Evolutionary conservation across 2,888 invertebrate genomes (phyloP).

Genomic region (Latrodectus elegans): DNA sequence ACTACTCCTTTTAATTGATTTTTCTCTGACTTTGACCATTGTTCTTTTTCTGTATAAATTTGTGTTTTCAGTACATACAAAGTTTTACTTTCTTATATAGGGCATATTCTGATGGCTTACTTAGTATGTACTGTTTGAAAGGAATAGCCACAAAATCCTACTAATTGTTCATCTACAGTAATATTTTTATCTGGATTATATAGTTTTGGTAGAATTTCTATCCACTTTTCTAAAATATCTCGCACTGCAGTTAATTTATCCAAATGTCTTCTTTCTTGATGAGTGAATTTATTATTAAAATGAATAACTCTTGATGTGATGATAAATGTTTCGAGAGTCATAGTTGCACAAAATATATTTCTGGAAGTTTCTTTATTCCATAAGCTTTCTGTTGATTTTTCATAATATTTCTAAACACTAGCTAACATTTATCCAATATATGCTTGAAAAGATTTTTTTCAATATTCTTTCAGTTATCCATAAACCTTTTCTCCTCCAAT

Average conservation of each 20-base stretch:
- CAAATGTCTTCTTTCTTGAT: not conserved
- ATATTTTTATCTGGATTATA: too few species aligned
- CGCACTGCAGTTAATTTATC: not conserved
- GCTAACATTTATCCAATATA: constrained; percentile 30
- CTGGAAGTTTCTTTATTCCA: not conserved
- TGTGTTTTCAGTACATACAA: too few species aligned
- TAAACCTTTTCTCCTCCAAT: not conserved
- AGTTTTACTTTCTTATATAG: too few species aligned
- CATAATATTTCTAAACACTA: constrained; percentile 4
- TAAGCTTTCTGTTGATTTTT: not conserved
- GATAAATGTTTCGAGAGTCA: not conserved
- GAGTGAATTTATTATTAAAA: too few species aligned
- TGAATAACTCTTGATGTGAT: not conserved
- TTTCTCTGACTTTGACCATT: too few species aligned
- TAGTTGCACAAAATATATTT: constrained; percentile 11
- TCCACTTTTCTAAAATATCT: not conserved
- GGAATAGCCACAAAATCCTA: too few species aligned
- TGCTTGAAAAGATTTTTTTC: constrained; percentile 17
- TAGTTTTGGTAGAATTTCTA: too few species aligned
- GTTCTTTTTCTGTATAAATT: too few species aligned
- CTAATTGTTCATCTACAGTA: too few species aligned
- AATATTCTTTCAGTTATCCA: not conserved
- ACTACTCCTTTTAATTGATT: too few species aligned
- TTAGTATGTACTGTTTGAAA: too few species aligned
- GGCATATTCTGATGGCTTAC: too few species aligned